Evolutionary conservation across 2,797 vertebrate species (phyloP).

Genomic region (Macrochelys suwanniensis): DNA sequence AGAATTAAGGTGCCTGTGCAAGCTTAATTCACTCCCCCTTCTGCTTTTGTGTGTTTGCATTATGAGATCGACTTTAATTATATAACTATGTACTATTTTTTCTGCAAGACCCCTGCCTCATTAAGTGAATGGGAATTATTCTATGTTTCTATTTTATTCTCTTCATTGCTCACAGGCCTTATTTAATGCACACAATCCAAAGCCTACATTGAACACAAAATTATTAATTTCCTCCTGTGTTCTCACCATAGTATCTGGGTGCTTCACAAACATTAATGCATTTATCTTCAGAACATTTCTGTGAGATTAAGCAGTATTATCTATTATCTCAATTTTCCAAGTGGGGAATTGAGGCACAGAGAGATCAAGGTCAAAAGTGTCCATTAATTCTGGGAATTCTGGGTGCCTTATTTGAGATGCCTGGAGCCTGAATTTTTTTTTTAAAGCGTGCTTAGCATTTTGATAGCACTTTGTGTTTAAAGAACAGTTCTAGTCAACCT

Average conservation of each 20-base stretch:
- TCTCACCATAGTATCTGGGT: neutral
- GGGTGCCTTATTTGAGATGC: neutral
- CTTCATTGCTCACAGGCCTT: neutral
- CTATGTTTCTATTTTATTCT: neutral
- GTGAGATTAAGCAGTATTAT: neutral
- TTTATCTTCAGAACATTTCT: neutral
- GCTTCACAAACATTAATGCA: neutral
- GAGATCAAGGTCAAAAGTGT: neutral
- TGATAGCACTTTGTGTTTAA: neutral
- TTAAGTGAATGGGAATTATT: neutral
- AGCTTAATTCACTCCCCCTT: neutral
- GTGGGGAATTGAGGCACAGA: neutral
- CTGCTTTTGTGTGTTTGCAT: neutral
- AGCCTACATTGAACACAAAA: neutral
- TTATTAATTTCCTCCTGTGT: neutral
- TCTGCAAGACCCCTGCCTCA: neutral
- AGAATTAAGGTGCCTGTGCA: neutral
- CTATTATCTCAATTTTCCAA: neutral
- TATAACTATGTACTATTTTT: neutral
- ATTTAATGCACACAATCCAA: neutral
- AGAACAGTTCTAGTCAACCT: neutral
- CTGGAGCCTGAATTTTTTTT: neutral
- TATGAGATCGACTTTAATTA: neutral
- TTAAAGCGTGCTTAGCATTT: neutral
- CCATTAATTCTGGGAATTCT: neutral